These are phyloP conservation scores for Eurosta solidaginis DNA, from an alignment of 1,140 invertebrate genomes.

Conservation along the genomic window DNA sequence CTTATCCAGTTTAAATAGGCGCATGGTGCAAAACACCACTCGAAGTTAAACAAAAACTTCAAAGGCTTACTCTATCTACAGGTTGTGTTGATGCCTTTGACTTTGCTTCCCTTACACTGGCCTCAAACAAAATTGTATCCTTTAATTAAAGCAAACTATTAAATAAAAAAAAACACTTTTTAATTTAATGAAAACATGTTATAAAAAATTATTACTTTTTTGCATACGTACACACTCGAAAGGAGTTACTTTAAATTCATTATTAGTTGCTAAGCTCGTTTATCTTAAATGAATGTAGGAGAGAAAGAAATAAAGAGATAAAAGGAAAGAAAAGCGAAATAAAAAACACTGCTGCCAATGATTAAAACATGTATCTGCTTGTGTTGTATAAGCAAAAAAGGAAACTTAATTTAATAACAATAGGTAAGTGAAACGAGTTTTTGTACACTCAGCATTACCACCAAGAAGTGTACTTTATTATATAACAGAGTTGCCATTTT, in stretches of 20 bases:
- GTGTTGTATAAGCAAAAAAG: not conserved
- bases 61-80: too few relatives aligned
- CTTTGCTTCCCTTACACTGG: not conserved
- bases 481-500: too few relatives aligned
- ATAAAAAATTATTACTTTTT: not conserved
- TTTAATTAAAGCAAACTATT: slow-evolving; percentile 4
- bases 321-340: too few relatives aligned
- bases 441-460: too few relatives aligned
- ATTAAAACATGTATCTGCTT: not conserved
- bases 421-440: not conserved
- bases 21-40: too few relatives aligned
- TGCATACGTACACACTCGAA: too few relatives aligned
- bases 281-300: not conserved
- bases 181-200: not conserved
- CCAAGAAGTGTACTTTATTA: too few relatives aligned
- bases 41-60: too few relatives aligned
- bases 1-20: too few relatives aligned
- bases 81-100: not conserved
- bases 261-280: not conserved
- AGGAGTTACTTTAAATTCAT: not conserved
- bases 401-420: not conserved
- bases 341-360: not conserved
- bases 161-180: not conserved
- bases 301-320: not conserved
- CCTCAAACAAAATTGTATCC: not conserved